These are phyloP conservation scores for Nomada ruficornis DNA, from an alignment of 2,888 invertebrate genomes.

Conservation along the genomic window DNA sequence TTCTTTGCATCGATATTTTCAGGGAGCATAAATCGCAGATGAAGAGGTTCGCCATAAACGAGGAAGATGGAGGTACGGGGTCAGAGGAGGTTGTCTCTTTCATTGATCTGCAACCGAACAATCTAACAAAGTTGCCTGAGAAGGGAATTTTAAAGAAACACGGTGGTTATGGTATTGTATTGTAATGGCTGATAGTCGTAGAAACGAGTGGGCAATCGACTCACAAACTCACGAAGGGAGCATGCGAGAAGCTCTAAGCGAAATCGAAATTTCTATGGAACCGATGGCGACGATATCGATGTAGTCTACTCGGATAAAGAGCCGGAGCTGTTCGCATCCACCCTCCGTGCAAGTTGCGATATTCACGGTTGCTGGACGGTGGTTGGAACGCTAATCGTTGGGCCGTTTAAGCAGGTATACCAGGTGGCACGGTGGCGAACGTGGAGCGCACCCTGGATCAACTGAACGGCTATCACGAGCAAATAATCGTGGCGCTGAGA, in stretches of 20 bases:
- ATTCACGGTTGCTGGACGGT: too few relatives aligned
- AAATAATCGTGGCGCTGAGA: conserved; percentile 94
- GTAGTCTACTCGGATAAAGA: not conserved
- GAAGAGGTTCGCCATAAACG: conserved; percentile 89
- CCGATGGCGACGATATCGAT: too few relatives aligned
- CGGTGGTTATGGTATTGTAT: conserved; percentile 91
- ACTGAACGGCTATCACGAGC: conserved; percentile 96
- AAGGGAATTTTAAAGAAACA: conserved; percentile 97
- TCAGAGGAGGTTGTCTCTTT: conserved; percentile 93
- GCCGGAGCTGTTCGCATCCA: conserved; percentile 30
- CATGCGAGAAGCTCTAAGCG: conserved; percentile 34
- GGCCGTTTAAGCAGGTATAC: conserved; percentile 75
- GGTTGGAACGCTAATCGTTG: conserved; percentile 22
- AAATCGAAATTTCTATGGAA: too few relatives aligned
- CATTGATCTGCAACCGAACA: conserved; percentile 92
- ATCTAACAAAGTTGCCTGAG: conserved; percentile 91
- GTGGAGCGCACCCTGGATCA: conserved; percentile 95
- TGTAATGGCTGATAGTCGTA: conserved; percentile 86
- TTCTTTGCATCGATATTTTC: conserved; percentile 72
- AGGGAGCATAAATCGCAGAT: conserved; percentile 94
- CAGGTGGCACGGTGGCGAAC: conserved; percentile 88
- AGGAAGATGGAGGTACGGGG: conserved; percentile 86
- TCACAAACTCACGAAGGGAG: conserved; percentile 90
- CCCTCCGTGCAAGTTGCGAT: conserved; percentile 32
- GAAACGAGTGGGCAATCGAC: conserved; percentile 90